Base-by-base conservation (phyloP, 2,113 vertebrate genomes). In the Crotophaga sulcirostris region DNA sequence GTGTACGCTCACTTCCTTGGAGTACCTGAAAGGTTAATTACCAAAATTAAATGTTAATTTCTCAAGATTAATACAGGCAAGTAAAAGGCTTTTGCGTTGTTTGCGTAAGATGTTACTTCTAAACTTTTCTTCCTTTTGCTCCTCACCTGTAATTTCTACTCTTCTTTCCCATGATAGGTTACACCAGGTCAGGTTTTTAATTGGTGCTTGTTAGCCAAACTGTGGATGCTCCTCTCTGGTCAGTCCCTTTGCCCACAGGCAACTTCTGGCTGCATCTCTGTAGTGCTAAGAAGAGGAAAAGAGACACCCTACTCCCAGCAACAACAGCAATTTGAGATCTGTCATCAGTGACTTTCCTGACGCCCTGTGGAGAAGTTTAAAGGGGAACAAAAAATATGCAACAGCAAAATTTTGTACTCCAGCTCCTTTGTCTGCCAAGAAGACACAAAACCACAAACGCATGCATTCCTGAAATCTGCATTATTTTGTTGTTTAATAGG, bases 31-130 rank as follows among this genome's bases (percentile, higher is more conserved):
- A 78, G 60, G 85, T 92, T 96, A 96, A 97, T 95, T 94, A 88
- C 87, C 94, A 94, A 96, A 94, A 97, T 94, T 91, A 94, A 96
- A 96, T 95, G 96, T 76, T 94, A 93, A 96, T 95, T 94, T 93
- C 40, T 59, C 34, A 44, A 81, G 64, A 95, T 90, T 95, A 86
- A 90, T 91, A 92, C 44, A 80, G 52, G 40, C 63, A 93, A 86
- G 70, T 66, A 66, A 80, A 94, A 90, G 59, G 72, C 18, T 90
- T 84, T 81, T 91, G 38, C 34, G 3, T 75, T 92, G n/a, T 96
- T 94, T 84, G 68, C 76, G 9, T 67, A 72, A 88, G 36, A 74
- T 85, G 79, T 63, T 88, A 91, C 49, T 95, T 89, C 36, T 60
- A 75, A 84, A 86, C 47, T 42, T 70, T 84, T 81, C 19, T 14